Evolutionary conservation across 2,888 invertebrate species (phyloP).

Genomic region (Platerodrilus igneus): DNA sequence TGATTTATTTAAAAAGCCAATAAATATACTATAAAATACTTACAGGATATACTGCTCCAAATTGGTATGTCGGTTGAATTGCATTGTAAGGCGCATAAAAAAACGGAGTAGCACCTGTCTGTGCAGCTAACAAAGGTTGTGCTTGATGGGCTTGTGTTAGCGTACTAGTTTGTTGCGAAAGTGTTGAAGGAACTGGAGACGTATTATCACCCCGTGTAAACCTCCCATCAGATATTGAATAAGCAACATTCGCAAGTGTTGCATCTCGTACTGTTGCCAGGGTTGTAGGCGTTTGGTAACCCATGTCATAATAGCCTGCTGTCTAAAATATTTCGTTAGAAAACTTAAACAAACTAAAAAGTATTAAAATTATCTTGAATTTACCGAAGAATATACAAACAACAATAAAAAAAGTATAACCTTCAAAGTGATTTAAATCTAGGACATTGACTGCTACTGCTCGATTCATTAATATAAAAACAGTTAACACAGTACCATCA

Average conservation of each 20-base stretch:
- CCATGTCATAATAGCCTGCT: constrained; percentile 67
- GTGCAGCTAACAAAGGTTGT: constrained; percentile 57
- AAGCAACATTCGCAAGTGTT: constrained; percentile 62
- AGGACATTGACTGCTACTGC: no score
- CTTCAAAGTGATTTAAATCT: no score
- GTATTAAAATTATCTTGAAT: neutral
- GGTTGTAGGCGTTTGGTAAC: constrained; percentile 69
- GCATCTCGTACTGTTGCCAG: constrained; percentile 64
- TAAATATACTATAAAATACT: no score
- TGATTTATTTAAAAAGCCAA: no score
- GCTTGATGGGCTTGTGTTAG: constrained; percentile 52
- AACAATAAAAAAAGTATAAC: no score
- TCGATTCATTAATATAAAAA: no score
- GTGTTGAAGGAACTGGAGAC: constrained; percentile 72
- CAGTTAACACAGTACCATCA: no score
- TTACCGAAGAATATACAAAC: constrained; percentile 10
- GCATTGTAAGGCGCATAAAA: constrained; percentile 61
- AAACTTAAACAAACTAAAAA: neutral
- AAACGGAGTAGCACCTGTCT: constrained; percentile 69
- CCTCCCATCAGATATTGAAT: constrained; percentile 66
- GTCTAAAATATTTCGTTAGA: constrained; percentile 12
- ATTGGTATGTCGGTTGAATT: constrained; percentile 66
- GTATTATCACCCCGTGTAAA: constrained; percentile 72
- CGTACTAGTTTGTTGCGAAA: constrained; percentile 64
- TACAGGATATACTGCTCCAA: constrained; percentile 68